Base-by-base conservation (phyloP, 2,797 vertebrate species). In the Morelia viridis region DNA sequence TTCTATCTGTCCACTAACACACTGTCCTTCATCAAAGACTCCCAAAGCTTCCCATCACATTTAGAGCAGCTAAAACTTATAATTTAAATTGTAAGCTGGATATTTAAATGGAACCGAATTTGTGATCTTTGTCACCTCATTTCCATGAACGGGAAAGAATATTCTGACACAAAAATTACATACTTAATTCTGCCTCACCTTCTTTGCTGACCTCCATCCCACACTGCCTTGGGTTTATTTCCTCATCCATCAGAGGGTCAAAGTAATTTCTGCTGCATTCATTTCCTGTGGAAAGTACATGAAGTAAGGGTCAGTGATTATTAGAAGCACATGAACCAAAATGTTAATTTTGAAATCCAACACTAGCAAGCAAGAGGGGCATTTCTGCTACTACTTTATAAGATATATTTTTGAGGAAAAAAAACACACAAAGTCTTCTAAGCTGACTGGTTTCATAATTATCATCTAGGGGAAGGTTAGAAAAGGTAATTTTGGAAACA, bases 171-270 rank as follows among this genome's bases (percentile, higher is more conserved):
- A 97, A 98, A 98, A 99, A 99, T 98, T 98, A 98, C 98, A 98
- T 98, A 99, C 98, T 99, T 99, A 99, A 99, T 99, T 99, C 98
- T 97, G 98, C 97, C 98, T 99, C 99, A 98, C 99, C 99, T 98
- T 98, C 98, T 95, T 96, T 91, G 97, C 97, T 98, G 98, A 98
- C 98, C 98, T 98, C 98, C 98, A 95, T 98, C 98, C 97, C 93
- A 97, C 97, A 96, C 97, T 97, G 98, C 98, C 98, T 98, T 98
- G 98, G 98, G 98, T 99, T 98, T 97, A 98, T 98, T 98, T 98
- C 98, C 98, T 97, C 98, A 94, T 98, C 97, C 97, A 97, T 97
- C 97, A 96, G 96, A 31, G 97, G 98, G 99, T 99, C 98, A 99
- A 99, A 99, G 99, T 99, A 98, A 99, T 99, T 99, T 99, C 97